phyloP scores from a whole-genome alignment of 2,113 vertebrate genomes.

The Sylvilagus bachmani region DNA sequence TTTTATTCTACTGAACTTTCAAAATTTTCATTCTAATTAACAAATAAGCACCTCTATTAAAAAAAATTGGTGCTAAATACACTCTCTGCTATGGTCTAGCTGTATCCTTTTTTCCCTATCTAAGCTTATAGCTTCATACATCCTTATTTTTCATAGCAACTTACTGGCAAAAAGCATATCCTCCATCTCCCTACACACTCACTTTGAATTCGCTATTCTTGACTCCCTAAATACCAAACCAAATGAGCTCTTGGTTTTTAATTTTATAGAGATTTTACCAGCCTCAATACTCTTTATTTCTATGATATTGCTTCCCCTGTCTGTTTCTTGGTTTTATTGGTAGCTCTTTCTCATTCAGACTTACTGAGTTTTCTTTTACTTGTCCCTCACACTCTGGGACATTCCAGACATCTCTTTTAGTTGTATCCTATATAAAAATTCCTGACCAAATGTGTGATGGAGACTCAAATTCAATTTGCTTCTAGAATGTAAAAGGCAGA shows the following conservation, averaged over 20 bases:
- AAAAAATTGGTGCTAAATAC: not conserved
- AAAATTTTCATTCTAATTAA: not conserved
- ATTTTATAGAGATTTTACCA: not conserved
- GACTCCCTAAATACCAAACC: not conserved
- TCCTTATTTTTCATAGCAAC: not conserved
- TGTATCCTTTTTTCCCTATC: not conserved
- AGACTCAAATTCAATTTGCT: not conserved
- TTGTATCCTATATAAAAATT: not conserved
- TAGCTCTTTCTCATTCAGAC: not conserved
- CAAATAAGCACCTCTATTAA: not conserved
- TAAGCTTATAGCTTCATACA: not conserved
- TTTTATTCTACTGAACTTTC: not conserved
- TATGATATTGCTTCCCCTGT: not conserved
- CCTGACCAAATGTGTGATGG: not conserved
- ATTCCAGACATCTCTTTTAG: not conserved
- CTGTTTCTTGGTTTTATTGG: not conserved
- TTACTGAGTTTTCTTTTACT: not conserved
- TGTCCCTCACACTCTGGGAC: not conserved
- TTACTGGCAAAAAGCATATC: not conserved
- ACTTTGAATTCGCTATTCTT: not conserved
- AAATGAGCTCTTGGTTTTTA: not conserved
- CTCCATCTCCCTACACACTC: not conserved
- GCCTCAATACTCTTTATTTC: not conserved
- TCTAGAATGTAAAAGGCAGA: not conserved
- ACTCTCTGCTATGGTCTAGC: not conserved